Evolutionary conservation across 64 coral and sea anemone species (phyloP), one percentile per base, ranked within the genome.

Genomic region (Pocillopora verrucosa): DNA sequence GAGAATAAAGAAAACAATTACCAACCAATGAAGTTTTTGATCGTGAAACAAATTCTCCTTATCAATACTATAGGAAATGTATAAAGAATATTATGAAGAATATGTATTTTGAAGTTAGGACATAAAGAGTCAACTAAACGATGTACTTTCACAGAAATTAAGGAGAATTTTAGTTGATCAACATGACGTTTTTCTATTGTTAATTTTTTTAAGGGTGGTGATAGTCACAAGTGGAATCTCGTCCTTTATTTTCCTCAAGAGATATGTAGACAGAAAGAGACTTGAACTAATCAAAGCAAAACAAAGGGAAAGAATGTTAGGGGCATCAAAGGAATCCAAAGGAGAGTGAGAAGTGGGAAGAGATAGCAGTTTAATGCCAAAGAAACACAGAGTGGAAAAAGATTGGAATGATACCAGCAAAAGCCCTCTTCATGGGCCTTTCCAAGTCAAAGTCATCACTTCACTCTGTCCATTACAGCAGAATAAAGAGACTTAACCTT

Each of bases 281-380:
- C 76, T 94, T 38, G 93, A 90, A 69, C 80, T 88, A 16, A 74
- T 94, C 58, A 92, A 92, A 87, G 90, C 90, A 34, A 87, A 92
- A 74, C 83, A 61, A 61, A 86, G 76, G 79, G 51, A 80, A 87
- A 63, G 58, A 34, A 57, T 85, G 82, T 35, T 85, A 15, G 64
- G 72, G 57, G 82, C 82, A 58, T 36, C 70, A 20, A 85, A 72
- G 25, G 37, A 85, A 1, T 2, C 61, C 16, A 72, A 85, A 24
- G 22, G 25, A 70, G 10, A 26, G 4, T 22, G 10, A 25, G 67
- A 11, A 26, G 4, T 22, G 10, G 11, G 67, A 11, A 24, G 20
- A 70, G 20, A 24, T 5, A 25, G 22, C 22, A 25, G 67, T 70
- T 26, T 0, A 70, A 70, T 20, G 20, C 22, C 10, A 24, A 24